A percentile compares a stretch with the other conserved stretches of the same genome.
Conservation (phyloP, 2,113 vertebrate genomes). For the Anoplopoma fimbria region DNA sequence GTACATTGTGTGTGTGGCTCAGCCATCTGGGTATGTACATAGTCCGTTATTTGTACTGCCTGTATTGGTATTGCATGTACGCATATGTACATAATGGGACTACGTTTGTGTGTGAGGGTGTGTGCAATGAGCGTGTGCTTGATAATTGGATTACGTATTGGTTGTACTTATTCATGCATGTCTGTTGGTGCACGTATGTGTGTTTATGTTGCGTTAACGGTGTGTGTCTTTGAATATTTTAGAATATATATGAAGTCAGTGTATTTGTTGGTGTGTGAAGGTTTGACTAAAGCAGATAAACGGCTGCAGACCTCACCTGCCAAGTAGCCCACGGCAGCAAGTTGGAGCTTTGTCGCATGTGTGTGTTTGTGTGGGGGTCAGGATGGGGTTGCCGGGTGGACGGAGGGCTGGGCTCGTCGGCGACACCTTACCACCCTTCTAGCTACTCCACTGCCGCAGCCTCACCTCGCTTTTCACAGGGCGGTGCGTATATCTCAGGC, state of each 20-base stretch:
- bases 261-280: conserved; percentile 17
- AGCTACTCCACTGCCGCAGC: conserved; percentile 23
- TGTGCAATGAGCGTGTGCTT: neutral
- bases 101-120: neutral
- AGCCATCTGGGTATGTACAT: conserved; percentile 20
- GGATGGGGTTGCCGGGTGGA: conserved; percentile 6
- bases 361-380: neutral
- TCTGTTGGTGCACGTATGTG: neutral
- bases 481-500: conserved; percentile 47
- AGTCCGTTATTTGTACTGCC: conserved; percentile 8
- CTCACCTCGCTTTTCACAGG: conserved; percentile 49
- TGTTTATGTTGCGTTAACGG: neutral
- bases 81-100: neutral
- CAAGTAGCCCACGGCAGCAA: conserved; percentile 13
- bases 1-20: neutral
- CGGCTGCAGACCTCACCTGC: conserved; percentile 30
- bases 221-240: neutral
- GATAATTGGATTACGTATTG: neutral
- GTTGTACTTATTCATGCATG: neutral
- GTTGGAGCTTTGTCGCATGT: conserved; percentile 1
- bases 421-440: conserved; percentile 39
- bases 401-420: conserved; percentile 23
- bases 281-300: conserved; percentile 64
- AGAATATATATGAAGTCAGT: neutral
- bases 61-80: conserved; percentile 15